Conservation (phyloP, 2,113 vertebrate species). For the Dromiciops gliroides region DNA sequence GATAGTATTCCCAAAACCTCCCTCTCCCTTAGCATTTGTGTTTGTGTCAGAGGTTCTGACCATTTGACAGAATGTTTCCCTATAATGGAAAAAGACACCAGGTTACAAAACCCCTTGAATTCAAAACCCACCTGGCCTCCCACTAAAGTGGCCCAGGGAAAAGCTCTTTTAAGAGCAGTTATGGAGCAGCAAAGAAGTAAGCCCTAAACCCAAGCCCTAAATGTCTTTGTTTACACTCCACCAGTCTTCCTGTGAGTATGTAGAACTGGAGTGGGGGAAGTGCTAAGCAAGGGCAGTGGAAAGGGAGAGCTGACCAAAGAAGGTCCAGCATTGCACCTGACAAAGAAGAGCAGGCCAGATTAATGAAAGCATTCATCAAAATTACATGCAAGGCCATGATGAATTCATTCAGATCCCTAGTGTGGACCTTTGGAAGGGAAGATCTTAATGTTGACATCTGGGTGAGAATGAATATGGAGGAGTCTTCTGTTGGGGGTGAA, state of each 20-base stretch:
- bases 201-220: background rate
- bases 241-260: background rate
- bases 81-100: background rate
- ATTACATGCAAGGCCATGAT: slow-evolving; percentile 57
- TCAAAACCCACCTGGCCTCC: background rate
- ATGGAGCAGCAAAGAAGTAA: background rate
- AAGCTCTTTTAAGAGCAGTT: background rate
- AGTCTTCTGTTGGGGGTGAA: slow-evolving; percentile 29
- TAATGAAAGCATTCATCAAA: slow-evolving; percentile 64
- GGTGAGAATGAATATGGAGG: slow-evolving; percentile 40
- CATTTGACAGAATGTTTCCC: background rate
- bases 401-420: slow-evolving; percentile 44
- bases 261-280: background rate
- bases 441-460: slow-evolving; percentile 69
- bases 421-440: slow-evolving; percentile 56
- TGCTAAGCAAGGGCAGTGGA: background rate
- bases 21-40: background rate
- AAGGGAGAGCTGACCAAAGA: background rate
- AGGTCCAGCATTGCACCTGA: background rate
- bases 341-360: slow-evolving; percentile 28
- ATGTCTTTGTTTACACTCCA: background rate
- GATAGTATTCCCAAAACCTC: background rate
- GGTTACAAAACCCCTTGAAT: background rate
- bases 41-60: background rate
- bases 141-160: background rate